Conservation (phyloP, 2,888 invertebrate species). For the Drosophila lacicola region DNA sequence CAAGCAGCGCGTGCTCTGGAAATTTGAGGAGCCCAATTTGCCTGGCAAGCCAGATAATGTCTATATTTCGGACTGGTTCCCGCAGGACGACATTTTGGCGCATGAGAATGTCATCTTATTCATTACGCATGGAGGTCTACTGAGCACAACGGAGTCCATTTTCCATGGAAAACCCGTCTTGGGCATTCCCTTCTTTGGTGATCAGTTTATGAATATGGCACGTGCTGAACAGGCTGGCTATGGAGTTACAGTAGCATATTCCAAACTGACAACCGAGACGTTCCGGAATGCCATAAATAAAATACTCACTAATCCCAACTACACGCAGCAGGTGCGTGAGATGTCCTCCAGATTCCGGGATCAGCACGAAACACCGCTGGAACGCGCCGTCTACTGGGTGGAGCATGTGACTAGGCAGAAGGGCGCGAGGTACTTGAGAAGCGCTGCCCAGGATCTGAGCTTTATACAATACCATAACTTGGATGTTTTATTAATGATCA, state of each 20-base stretch:
- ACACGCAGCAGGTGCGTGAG: constrained; percentile 37
- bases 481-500: constrained; percentile 70
- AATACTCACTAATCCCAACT: constrained; percentile 66
- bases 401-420: constrained; percentile 82
- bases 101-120: constrained; percentile 85
- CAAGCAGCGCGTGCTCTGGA: constrained; percentile 85
- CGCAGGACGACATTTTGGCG: constrained; percentile 85
- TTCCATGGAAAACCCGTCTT: constrained; percentile 86
- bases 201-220: constrained; percentile 86
- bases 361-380: constrained; percentile 76
- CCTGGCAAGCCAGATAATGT: constrained; percentile 81
- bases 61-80: constrained; percentile 85
- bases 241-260: constrained; percentile 82
- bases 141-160: constrained; percentile 85
- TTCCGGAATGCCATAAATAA: constrained; percentile 68
- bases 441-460: constrained; percentile 75
- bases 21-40: constrained; percentile 83
- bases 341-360: constrained; percentile 78
- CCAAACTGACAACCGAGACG: constrained; percentile 76
- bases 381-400: constrained; percentile 81
- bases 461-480: constrained; percentile 80
- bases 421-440: constrained; percentile 82
- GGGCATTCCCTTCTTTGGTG: constrained; percentile 86
- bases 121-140: constrained; percentile 86
- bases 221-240: constrained; percentile 84